Conservation (phyloP, 1,140 invertebrate genomes). For the Halesus radiatus region DNA sequence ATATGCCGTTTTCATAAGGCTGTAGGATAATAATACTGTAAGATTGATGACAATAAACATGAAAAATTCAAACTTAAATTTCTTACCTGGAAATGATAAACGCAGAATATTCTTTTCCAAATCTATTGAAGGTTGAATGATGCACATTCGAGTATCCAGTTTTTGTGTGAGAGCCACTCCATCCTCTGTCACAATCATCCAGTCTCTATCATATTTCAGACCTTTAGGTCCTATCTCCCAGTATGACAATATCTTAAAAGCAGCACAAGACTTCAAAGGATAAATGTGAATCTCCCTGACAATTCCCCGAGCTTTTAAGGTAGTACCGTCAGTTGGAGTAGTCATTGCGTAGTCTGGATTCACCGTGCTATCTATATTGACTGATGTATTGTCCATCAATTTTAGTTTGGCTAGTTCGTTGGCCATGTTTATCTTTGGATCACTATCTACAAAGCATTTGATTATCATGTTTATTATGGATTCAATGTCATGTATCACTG, state of each 20-base stretch:
- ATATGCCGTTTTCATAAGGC: no score
- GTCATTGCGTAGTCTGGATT: neutral
- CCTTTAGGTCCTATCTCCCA: slow-evolving; percentile 84
- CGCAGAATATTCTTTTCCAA: slow-evolving; percentile 73
- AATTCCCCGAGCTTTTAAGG: slow-evolving; percentile 52
- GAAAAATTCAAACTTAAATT: neutral
- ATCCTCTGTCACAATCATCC: slow-evolving; percentile 88
- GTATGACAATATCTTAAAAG: slow-evolving; percentile 75
- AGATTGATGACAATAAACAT: no score
- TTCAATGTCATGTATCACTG: slow-evolving; percentile 80
- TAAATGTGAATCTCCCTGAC: slow-evolving; percentile 84
- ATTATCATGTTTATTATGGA: slow-evolving; percentile 81
- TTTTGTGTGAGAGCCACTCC: slow-evolving; percentile 92
- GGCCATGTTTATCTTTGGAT: slow-evolving; percentile 19
- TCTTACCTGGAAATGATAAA: slow-evolving; percentile 78
- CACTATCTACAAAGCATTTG: slow-evolving; percentile 74
- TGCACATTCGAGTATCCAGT: slow-evolving; percentile 82
- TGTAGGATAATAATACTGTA: no score
- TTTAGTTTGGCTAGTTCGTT: neutral
- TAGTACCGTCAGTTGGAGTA: slow-evolving; percentile 4
- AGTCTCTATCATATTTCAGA: slow-evolving; percentile 89
- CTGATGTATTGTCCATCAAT: neutral
- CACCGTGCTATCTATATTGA: neutral
- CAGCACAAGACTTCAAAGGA: slow-evolving; percentile 94
- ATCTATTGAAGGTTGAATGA: slow-evolving; percentile 83